These are phyloP conservation scores for Nineta flava DNA, from an alignment of 2,888 invertebrate genomes.

Conservation along the genomic window DNA sequence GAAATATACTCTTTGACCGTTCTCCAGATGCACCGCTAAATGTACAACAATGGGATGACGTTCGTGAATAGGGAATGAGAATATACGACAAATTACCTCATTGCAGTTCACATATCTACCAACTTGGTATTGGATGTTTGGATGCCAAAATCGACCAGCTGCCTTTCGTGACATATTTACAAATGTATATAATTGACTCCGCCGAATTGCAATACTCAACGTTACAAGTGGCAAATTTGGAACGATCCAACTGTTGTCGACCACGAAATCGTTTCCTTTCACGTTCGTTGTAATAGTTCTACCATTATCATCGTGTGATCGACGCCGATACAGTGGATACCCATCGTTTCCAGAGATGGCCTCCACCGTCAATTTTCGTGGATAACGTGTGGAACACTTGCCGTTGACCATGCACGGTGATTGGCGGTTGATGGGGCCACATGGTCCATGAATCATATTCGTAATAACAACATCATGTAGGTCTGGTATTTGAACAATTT, in stretches of 20 bases:
- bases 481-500: slow-evolving; percentile 14
- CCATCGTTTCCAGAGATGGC: slow-evolving; percentile 19
- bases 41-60: slow-evolving; percentile 6
- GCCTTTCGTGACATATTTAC: slow-evolving; percentile 19
- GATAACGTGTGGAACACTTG: slow-evolving; percentile 16
- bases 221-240: slow-evolving; percentile 16
- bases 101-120: slow-evolving; percentile 14
- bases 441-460: slow-evolving; percentile 22
- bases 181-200: slow-evolving; percentile 22
- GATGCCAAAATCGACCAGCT: slow-evolving; percentile 12
- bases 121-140: slow-evolving; percentile 12
- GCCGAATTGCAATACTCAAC: slow-evolving; percentile 16
- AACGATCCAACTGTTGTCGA: slow-evolving; percentile 13
- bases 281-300: slow-evolving; percentile 13
- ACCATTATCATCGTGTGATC: slow-evolving; percentile 15
- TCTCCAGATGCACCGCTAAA: slow-evolving; percentile 13
- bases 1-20: slow-evolving; percentile 14
- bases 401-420: slow-evolving; percentile 24
- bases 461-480: slow-evolving; percentile 10
- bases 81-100: slow-evolving; percentile 13
- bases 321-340: slow-evolving; percentile 17
- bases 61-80: slow-evolving; percentile 8
- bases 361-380: slow-evolving; percentile 13
- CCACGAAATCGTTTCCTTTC: slow-evolving; percentile 11
- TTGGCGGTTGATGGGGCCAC: slow-evolving; percentile 16